These are phyloP conservation scores for Columba janthina DNA, from an alignment of 2,113 vertebrate genomes.

Conservation along the genomic window DNA sequence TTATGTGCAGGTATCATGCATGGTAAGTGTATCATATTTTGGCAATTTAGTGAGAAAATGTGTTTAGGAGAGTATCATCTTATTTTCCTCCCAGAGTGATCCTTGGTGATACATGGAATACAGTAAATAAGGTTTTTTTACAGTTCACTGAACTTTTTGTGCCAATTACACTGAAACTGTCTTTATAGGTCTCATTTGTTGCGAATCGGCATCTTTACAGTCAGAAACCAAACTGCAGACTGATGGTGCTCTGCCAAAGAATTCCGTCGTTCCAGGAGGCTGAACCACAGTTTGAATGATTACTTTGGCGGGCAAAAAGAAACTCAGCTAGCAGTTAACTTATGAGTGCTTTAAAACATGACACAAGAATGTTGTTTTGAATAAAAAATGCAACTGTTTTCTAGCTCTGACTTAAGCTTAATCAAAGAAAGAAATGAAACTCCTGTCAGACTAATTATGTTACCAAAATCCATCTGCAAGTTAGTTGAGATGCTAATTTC, in stretches of 20 bases:
- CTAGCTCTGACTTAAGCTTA: background rate
- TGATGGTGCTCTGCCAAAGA: background rate
- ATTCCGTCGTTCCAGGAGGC: background rate
- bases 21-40: rapidly evolving
- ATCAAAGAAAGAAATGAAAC: background rate
- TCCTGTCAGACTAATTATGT: background rate
- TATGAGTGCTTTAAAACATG: background rate
- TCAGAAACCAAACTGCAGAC: background rate
- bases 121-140: background rate
- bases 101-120: background rate
- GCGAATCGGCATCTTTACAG: background rate
- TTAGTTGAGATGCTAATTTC: background rate
- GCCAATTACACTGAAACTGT: background rate
- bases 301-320: background rate
- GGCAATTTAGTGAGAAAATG: background rate
- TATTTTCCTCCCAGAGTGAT: background rate
- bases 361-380: background rate
- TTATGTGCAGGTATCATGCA: background rate
- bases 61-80: background rate
- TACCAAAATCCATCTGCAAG: background rate
- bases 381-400: background rate
- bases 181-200: background rate
- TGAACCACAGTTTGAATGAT: background rate
- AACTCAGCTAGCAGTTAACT: background rate
- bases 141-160: background rate